phyloP scores from a whole-genome alignment of 2,113 vertebrate genomes.

The Oncorhynchus mykiss region DNA sequence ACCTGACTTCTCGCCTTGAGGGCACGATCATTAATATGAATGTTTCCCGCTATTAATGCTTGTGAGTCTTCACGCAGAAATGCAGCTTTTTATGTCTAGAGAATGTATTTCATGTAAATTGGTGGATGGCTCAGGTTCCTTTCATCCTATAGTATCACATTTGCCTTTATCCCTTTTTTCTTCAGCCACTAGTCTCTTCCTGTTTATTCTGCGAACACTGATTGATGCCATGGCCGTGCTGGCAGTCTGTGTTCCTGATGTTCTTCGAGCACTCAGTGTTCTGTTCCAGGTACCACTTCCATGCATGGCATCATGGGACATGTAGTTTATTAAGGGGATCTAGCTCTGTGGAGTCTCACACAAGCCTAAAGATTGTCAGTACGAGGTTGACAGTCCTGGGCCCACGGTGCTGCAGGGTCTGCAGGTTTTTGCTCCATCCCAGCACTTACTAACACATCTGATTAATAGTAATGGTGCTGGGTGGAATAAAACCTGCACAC shows the following conservation, averaged over 20 bases:
- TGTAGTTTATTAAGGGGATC: background rate
- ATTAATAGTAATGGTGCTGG: too few species aligned
- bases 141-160: background rate
- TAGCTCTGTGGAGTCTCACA: background rate
- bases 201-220: background rate
- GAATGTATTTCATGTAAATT: too few species aligned
- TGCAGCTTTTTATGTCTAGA: too few species aligned
- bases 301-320: background rate
- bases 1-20: background rate
- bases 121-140: background rate
- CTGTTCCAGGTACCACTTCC: background rate
- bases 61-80: too few species aligned
- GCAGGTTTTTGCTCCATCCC: too few species aligned
- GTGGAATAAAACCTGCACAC: too few species aligned
- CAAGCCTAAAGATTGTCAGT: too few species aligned
- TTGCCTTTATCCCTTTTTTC: background rate
- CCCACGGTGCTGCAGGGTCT: too few species aligned
- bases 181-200: background rate
- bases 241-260: background rate
- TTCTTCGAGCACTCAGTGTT: conserved; percentile 1
- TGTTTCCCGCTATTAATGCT: too few species aligned
- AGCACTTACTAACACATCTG: too few species aligned
- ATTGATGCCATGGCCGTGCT: background rate
- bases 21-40: too few species aligned
- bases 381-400: too few species aligned